Percentiles rank a stretch among this genome's conserved stretches.
These are phyloP conservation scores for Chalcosyrphus nemorum DNA, from an alignment of 2,888 invertebrate genomes.

Conservation along the genomic window DNA sequence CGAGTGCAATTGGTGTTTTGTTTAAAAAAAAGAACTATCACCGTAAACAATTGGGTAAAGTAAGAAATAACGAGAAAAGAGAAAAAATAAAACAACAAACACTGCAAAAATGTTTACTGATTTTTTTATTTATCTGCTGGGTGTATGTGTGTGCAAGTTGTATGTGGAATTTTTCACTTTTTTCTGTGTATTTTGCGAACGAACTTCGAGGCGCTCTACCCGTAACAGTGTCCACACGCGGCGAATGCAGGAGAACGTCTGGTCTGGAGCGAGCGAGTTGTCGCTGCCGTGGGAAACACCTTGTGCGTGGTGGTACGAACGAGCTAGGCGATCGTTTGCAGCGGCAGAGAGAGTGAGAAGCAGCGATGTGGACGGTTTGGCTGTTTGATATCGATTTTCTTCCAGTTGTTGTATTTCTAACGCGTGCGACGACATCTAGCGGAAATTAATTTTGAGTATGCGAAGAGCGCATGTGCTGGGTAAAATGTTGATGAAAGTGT, in stretches of 20 bases:
- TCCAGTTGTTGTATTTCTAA: conserved; percentile 46
- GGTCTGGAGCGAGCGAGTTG: conserved; percentile 70
- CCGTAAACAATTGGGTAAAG: background rate
- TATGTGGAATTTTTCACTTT: conserved; percentile 57
- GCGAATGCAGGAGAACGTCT: conserved; percentile 73
- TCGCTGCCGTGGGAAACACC: conserved; percentile 73
- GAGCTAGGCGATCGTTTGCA: conserved; percentile 43
- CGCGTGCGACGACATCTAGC: conserved; percentile 42
- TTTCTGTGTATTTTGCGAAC: conserved; percentile 53
- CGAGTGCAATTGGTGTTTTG: conserved; percentile 30
- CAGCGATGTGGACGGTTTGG: conserved; percentile 45
- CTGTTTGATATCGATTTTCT: conserved; percentile 66
- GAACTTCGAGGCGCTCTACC: conserved; percentile 66
- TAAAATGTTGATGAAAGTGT: conserved; percentile 41
- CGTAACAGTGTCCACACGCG: conserved; percentile 70
- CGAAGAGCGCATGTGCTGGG: conserved; percentile 54
- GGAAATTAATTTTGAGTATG: background rate
- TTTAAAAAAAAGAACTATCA: conserved; percentile 27
- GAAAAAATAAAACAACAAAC: conserved; percentile 30
- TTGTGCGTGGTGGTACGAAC: conserved; percentile 67
- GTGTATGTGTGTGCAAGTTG: conserved; percentile 27
- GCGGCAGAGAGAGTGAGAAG: conserved; percentile 46
- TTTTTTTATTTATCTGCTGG: background rate
- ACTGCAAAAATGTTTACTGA: conserved; percentile 59
- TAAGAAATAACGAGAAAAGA: background rate